Evolutionary conservation across 2,113 vertebrate species (phyloP).

Genomic region (Otis tarda): DNA sequence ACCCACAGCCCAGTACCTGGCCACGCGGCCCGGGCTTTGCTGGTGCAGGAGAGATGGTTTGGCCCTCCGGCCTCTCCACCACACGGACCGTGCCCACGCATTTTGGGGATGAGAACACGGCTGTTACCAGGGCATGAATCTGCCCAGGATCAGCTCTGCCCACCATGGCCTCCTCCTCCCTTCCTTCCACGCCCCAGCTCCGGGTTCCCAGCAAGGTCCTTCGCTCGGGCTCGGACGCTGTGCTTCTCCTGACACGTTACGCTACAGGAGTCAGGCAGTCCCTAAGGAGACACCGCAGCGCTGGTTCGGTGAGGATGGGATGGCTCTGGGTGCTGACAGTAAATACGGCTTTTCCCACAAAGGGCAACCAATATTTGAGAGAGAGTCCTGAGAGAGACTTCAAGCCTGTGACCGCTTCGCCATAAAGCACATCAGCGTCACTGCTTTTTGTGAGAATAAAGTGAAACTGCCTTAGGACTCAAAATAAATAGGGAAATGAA

Average conservation of each 20-base stretch:
- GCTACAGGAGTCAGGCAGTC: neutral
- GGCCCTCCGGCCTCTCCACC: neutral
- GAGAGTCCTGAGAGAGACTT: neutral
- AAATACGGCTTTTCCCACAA: neutral
- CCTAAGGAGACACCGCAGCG: neutral
- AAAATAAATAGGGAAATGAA: neutral
- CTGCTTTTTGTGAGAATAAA: neutral
- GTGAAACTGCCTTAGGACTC: neutral
- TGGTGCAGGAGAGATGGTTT: neutral
- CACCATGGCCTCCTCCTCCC: accelerated
- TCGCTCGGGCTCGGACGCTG: accelerated
- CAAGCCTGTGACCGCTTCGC: neutral
- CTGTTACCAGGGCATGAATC: neutral
- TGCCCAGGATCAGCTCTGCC: neutral
- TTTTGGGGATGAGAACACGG: neutral
- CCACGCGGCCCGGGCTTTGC: neutral
- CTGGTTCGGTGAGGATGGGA: neutral
- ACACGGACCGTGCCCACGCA: neutral
- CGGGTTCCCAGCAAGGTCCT: neutral
- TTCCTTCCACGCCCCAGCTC: neutral
- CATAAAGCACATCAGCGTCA: neutral
- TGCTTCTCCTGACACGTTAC: neutral
- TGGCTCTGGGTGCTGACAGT: neutral
- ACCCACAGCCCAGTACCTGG: too few species aligned
- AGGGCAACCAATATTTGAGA: neutral